Evolutionary conservation across 1,140 invertebrate genomes (phyloP), one percentile per base, ranked within the genome.

Genomic region (Drosophila nikananu): DNA sequence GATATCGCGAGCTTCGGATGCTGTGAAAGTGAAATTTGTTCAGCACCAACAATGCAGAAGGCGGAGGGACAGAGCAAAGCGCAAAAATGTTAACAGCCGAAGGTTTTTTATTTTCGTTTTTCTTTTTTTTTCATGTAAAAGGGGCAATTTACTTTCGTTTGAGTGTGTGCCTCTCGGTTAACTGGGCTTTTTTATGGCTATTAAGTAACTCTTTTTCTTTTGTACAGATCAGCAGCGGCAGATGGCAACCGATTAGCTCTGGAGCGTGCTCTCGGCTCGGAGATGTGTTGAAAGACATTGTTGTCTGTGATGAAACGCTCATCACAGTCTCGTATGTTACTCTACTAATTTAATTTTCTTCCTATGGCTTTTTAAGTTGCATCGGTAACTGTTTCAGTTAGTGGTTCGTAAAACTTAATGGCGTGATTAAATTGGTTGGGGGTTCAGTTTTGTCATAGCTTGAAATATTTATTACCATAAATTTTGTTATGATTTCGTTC

Each of bases 21-120:
- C 84, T 89, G 84, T 89, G 84, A 89, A 89, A 89, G 84, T 89
- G 84, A 89, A 89, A 89, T 89, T 78, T 79, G 78, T 89, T 84
- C 61, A 76, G 32, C 57, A 78, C 27, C 46, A 68, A 61, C 41
- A 72, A 77, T 80, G 77, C 71, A 62, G 66, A 87, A 86, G 52
- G 54, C 67, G 76, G 76, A 62, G 59, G 55, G 67, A 60, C 59
- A 49, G 46, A 81, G 75, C 52, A 23, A 12, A 83, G 67, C 55
- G 55, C 32, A 78, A 79, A 78, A 79, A 77, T 66, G 81, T 81
- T 81, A 89, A 72, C 55, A 70, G 76, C 60, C 65, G 65, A 82
- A 62, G 80, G 80, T 83, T 82, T 82, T 83, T 51, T 51, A 27
- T 51, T 27, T 51, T 51, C 15, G 13, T 51, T 51, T 10, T 30